A percentile compares a stretch with the other conserved stretches of the same genome.
phyloP scores from a whole-genome alignment of 2,113 vertebrate genomes.

The Nannobrachium achirus region DNA sequence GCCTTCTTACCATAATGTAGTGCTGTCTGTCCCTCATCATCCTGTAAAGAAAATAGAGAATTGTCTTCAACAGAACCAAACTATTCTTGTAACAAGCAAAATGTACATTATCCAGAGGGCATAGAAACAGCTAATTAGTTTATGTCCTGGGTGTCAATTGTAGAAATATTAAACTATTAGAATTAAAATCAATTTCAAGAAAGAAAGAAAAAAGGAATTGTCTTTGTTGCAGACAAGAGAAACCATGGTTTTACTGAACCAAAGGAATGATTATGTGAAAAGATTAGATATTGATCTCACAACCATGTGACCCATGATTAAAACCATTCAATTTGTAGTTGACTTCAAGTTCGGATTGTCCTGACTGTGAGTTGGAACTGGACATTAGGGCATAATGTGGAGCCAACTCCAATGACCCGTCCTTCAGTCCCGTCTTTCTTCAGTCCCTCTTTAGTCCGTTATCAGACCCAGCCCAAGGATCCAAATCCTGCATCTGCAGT shows the following conservation, averaged over 20 bases:
- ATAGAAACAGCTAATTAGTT: slow-evolving; percentile 19
- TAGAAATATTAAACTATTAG: slow-evolving; percentile 30
- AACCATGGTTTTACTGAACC: slow-evolving; percentile 24
- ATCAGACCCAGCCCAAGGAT: not conserved
- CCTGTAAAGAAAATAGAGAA: slow-evolving; percentile 83
- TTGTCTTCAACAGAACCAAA: slow-evolving; percentile 27
- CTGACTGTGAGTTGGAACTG: not conserved
- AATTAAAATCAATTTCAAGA: slow-evolving; percentile 19
- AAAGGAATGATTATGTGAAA: slow-evolving; percentile 52
- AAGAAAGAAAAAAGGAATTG: too few relatives aligned
- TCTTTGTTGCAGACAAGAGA: slow-evolving; percentile 7
- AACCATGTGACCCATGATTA: slow-evolving; percentile 41
- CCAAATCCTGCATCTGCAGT: not conserved
- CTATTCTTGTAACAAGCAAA: not conserved
- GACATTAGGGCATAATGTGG: not conserved
- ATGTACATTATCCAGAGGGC: slow-evolving; percentile 7
- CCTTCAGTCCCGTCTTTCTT: not conserved
- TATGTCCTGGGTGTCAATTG: slow-evolving; percentile 11
- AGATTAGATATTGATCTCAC: slow-evolving; percentile 71
- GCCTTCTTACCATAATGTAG: slow-evolving; percentile 94
- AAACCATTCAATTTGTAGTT: slow-evolving; percentile 39
- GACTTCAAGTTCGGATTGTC: slow-evolving; percentile 23
- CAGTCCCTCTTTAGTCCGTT: not conserved
- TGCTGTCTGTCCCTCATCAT: slow-evolving; percentile 96
- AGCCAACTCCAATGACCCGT: not conserved